phyloP scores from a whole-genome alignment of 2,113 vertebrate genomes.

The Apteryx mantelli region DNA sequence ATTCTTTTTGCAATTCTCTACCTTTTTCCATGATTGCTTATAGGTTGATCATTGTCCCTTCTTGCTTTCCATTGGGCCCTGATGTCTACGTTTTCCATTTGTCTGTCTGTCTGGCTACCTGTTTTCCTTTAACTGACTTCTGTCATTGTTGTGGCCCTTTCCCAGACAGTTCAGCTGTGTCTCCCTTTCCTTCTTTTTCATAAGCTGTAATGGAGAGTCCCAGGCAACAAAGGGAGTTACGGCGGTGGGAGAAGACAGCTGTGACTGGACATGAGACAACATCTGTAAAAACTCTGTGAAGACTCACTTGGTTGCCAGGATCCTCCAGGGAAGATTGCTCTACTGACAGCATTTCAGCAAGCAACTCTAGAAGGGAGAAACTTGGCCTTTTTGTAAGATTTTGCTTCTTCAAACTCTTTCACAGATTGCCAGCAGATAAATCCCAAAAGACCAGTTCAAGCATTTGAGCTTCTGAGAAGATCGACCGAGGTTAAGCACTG shows the following conservation, averaged over 20 bases:
- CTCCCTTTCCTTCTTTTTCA: neutral
- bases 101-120: neutral
- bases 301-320: neutral
- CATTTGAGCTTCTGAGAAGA: neutral
- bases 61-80: neutral
- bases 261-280: neutral
- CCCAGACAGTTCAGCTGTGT: neutral
- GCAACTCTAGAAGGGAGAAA: neutral
- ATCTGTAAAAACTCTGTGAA: neutral
- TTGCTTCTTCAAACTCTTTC: neutral
- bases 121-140: neutral
- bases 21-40: neutral
- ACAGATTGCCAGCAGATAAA: neutral
- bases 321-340: neutral
- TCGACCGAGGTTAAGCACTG: neutral
- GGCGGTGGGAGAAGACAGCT: neutral
- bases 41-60: neutral
- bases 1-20: neutral
- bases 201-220: neutral
- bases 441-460: neutral
- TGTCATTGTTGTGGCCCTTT: neutral
- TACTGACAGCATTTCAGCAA: fast-evolving
- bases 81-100: neutral
- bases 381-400: neutral
- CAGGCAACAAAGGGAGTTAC: neutral